A percentile compares a stretch with the other conserved stretches of the same genome.
Evolutionary conservation across 2,113 vertebrate genomes (phyloP).

Genomic region (Campylorhamphus procurvoides): DNA sequence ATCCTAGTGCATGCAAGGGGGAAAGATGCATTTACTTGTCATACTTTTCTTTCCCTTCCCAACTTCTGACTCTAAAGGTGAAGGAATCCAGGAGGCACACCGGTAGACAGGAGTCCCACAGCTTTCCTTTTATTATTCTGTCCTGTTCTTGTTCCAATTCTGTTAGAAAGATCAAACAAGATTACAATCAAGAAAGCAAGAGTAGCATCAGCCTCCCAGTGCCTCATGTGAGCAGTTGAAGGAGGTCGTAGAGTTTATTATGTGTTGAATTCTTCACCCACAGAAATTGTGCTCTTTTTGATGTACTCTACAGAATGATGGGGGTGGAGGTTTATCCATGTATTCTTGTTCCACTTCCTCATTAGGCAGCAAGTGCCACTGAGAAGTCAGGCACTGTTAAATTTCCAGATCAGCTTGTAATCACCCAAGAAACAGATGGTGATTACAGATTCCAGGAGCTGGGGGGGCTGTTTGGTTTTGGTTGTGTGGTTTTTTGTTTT

Average conservation of each 20-base stretch:
- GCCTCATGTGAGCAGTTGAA: background rate
- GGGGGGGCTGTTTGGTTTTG: background rate
- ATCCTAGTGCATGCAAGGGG: background rate
- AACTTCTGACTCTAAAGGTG: background rate
- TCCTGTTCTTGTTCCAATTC: background rate
- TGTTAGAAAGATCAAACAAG: background rate
- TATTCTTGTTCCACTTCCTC: background rate
- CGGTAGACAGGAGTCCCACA: rapidly evolving
- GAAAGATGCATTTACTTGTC: background rate
- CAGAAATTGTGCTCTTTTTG: background rate
- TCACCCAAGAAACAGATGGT: constrained; percentile 56
- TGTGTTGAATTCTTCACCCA: background rate
- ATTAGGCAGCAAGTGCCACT: background rate
- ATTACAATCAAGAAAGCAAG: background rate
- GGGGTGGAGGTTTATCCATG: background rate
- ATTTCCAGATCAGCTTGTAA: constrained; percentile 55
- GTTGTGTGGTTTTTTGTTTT: background rate
- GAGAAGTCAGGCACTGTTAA: background rate
- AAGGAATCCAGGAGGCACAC: background rate
- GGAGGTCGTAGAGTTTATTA: background rate
- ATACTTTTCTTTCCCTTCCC: rapidly evolving
- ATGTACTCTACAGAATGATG: background rate
- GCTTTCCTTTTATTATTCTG: background rate
- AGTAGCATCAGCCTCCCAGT: background rate
- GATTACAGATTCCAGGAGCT: constrained; percentile 15